Base-by-base conservation (phyloP, 1,140 invertebrate species). In the Globodera ellingtonae region DNA sequence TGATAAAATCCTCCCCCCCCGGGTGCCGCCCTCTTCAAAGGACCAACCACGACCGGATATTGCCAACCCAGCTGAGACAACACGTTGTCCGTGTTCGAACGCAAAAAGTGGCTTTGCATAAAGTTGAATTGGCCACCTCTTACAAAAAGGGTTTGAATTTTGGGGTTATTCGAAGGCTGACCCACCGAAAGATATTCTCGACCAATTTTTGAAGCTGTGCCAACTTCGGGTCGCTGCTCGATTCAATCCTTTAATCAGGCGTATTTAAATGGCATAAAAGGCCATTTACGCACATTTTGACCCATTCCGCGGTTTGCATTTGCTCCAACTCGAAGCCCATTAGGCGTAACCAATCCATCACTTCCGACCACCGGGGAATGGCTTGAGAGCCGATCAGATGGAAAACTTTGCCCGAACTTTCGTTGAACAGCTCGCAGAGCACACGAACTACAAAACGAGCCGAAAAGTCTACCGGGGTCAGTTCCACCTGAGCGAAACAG, bases 391-490 rank as follows among this genome's bases (percentile, higher is more conserved):
- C 85, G 21, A 90, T 86, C 7, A 92, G 81, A 84, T 92, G 91
- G 78, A 91, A 91, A 6, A 89, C 89, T 85, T 91, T 91, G 18
- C 91, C 90, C 50, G 90, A 84, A 62, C 89, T 84, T 62, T 86
- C 75, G 52, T 91, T 83, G 71, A 90, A 89, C 75, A 89, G 83
- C 2, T 84, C 80, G 35, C 84, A 86, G 7, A 86, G 86, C 67
- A 91, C 76, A 15, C 83, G 81, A 6, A 90, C 88, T 78, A 92
- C 90, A 74, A 90, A 87, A 79, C 89, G 86, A 52, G 90, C 87
- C 13, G 90, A 88, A 87, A 91, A 92, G 79, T 92, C 90, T 10
- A 92, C 91, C 9, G 91, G 91, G 6, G 91, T 92, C 85, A 92
- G 86, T 81, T 92, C 91, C 85, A 92, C 87, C 79, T 90, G 52